These are phyloP conservation scores for Lonchura striata DNA, from an alignment of 2,113 vertebrate species.

Conservation along the genomic window DNA sequence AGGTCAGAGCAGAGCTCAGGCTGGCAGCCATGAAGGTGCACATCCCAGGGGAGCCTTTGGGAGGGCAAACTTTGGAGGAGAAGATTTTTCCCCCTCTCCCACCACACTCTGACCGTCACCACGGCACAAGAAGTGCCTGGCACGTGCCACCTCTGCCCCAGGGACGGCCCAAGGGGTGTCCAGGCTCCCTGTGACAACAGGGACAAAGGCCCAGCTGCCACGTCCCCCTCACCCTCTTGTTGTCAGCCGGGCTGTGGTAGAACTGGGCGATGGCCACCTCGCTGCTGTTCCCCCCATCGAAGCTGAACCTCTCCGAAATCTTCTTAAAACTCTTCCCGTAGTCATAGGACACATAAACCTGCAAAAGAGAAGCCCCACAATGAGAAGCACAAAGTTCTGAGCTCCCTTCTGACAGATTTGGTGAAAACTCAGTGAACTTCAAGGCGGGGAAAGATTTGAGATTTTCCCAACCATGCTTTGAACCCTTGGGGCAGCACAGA, in stretches of 20 bases:
- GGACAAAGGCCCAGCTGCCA: background rate
- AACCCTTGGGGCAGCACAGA: background rate
- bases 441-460: background rate
- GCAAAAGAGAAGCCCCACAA: background rate
- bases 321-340: slow-evolving; percentile 87
- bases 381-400: background rate
- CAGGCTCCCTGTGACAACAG: background rate
- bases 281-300: slow-evolving; percentile 67
- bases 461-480: fast-evolving
- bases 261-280: slow-evolving; percentile 91
- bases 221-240: slow-evolving; percentile 83
- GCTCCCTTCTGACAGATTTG: background rate
- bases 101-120: fast-evolving
- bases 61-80: background rate
- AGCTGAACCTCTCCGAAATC: slow-evolving; percentile 84
- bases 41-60: background rate
- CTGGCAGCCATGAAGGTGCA: background rate
- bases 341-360: slow-evolving; percentile 95
- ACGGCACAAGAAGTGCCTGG: background rate
- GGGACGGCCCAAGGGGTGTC: background rate
- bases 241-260: slow-evolving; percentile 96
- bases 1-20: background rate
- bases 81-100: background rate
- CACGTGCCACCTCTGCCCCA: background rate
- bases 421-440: background rate